Evolutionary conservation across 2,797 vertebrate genomes (phyloP).

Genomic region (Xiphophorus birchmanni): DNA sequence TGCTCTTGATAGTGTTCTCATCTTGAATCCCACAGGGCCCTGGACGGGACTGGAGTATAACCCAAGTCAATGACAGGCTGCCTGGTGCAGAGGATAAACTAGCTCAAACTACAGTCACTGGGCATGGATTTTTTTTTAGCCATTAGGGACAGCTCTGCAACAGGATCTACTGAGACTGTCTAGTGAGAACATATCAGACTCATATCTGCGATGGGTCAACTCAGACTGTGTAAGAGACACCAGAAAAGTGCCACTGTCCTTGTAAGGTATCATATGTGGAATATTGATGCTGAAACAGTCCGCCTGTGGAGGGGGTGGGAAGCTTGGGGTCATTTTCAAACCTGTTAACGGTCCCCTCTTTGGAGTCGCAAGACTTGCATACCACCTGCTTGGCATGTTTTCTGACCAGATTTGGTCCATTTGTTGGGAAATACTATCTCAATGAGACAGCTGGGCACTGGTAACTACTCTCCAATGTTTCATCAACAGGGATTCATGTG

Average conservation of each 20-base stretch:
- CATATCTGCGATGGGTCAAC: slow-evolving; percentile 59
- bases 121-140: slow-evolving; percentile 73
- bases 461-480: slow-evolving; percentile 79
- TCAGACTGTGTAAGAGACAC: slow-evolving; percentile 67
- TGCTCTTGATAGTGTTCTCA: slow-evolving; percentile 54
- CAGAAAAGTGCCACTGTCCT: slow-evolving; percentile 61
- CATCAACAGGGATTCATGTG: slow-evolving; percentile 79
- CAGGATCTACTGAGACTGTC: slow-evolving; percentile 52
- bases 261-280: slow-evolving; percentile 74
- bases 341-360: slow-evolving; percentile 61
- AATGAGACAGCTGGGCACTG: slow-evolving; percentile 76
- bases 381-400: slow-evolving; percentile 72
- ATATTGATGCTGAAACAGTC: slow-evolving; percentile 67
- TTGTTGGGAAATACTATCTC: slow-evolving; percentile 67
- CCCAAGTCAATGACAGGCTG: slow-evolving; percentile 63
- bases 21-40: slow-evolving; percentile 57
- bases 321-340: slow-evolving; percentile 63
- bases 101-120: slow-evolving; percentile 67
- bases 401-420: slow-evolving; percentile 65
- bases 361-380: slow-evolving; percentile 55
- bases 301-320: slow-evolving; percentile 44
- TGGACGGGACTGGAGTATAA: slow-evolving; percentile 50
- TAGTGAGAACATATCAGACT: slow-evolving; percentile 61
- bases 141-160: slow-evolving; percentile 75
- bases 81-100: slow-evolving; percentile 71